A percentile compares a stretch with the other conserved stretches of the same genome.
Evolutionary conservation across 2,888 invertebrate species (phyloP).

Genomic region (Deladenus siricidicola): DNA sequence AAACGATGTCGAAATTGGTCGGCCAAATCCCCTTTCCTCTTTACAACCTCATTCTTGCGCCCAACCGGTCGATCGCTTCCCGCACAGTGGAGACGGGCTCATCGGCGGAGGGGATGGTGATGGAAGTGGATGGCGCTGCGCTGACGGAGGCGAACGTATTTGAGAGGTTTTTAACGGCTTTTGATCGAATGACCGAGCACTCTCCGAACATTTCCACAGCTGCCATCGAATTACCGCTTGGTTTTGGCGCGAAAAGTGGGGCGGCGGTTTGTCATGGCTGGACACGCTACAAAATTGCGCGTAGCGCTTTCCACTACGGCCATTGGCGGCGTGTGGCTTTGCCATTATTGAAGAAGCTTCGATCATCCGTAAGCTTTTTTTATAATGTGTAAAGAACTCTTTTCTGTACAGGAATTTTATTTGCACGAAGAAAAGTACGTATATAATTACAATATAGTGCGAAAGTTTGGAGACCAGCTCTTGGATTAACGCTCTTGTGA

Average conservation of each 20-base stretch:
- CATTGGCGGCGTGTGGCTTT: constrained; percentile 23
- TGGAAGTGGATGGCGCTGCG: no score
- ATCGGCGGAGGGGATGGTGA: no score
- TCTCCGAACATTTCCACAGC: neutral
- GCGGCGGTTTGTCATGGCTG: constrained; percentile 11
- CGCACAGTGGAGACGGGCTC: no score
- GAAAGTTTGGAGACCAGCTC: constrained; percentile 23
- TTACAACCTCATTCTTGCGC: no score
- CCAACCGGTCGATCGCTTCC: no score
- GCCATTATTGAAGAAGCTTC: constrained; percentile 21
- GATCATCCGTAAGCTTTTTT: constrained; percentile 6
- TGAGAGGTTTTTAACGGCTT: no score
- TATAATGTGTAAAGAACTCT: neutral
- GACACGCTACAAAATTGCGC: constrained; percentile 20
- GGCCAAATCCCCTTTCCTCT: no score
- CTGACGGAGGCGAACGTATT: no score
- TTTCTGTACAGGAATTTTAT: no score
- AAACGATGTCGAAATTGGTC: no score
- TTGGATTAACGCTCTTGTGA: constrained; percentile 18
- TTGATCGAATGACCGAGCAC: neutral
- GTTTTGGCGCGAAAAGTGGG: no score
- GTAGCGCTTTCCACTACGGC: constrained; percentile 22
- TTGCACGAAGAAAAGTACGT: no score
- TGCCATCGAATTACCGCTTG: neutral
- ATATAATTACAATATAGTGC: constrained; percentile 15